phyloP scores from a whole-genome alignment of 1,140 invertebrate genomes.

The Goniozus legneri region DNA sequence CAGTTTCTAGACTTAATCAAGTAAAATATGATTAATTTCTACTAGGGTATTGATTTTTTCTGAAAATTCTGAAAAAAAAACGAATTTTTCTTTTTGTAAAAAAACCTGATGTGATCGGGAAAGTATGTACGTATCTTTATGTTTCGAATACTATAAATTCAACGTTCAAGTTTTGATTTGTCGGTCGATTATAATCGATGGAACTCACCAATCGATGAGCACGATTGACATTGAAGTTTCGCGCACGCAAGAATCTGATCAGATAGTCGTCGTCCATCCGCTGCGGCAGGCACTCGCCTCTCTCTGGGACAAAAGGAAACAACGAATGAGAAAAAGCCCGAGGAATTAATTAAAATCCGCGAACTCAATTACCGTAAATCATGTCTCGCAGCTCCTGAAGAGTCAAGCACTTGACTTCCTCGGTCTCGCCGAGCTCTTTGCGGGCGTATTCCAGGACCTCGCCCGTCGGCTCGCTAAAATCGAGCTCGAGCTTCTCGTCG shows the following conservation, averaged over 20 bases:
- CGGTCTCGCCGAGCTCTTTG: slow-evolving; percentile 53
- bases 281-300: slow-evolving; percentile 69
- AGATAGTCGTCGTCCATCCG: slow-evolving; percentile 81
- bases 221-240: slow-evolving; percentile 74
- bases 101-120: too few relatives aligned
- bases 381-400: slow-evolving; percentile 69
- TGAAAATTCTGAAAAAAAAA: background rate
- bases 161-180: too few relatives aligned
- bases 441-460: slow-evolving; percentile 51
- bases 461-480: slow-evolving; percentile 38
- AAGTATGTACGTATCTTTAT: too few relatives aligned
- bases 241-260: slow-evolving; percentile 75
- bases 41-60: background rate
- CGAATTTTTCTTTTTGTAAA: too few relatives aligned
- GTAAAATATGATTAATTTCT: too few relatives aligned
- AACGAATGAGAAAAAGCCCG: background rate
- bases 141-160: too few relatives aligned
- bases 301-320: slow-evolving; percentile 52
- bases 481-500: slow-evolving; percentile 47
- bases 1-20: too few relatives aligned
- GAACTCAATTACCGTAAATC: slow-evolving; percentile 67
- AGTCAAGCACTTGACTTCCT: slow-evolving; percentile 58
- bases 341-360: background rate
- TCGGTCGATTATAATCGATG: too few relatives aligned
- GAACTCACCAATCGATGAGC: slow-evolving; percentile 77